Percentiles rank a stretch among this genome's conserved stretches.
Evolutionary conservation across 2,888 invertebrate species (phyloP).

Genomic region (Heliconius hortense): DNA sequence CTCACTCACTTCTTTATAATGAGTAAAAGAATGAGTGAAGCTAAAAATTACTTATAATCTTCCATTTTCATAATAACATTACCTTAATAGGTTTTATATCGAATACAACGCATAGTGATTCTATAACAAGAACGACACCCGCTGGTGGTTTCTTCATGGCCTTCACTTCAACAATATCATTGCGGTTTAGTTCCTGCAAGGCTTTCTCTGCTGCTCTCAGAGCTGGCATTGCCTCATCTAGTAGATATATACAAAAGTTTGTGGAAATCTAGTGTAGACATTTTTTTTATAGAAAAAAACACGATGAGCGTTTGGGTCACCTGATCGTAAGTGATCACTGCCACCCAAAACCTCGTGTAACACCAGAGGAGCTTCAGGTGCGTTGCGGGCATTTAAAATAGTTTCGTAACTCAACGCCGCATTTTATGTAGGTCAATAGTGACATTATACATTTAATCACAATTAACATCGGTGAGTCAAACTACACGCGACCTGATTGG

Average conservation of each 20-base stretch:
- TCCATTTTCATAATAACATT: slow-evolving; percentile 25
- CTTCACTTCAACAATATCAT: slow-evolving; percentile 94
- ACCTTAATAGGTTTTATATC: slow-evolving; percentile 89
- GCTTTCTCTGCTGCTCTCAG: slow-evolving; percentile 92
- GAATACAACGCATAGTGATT: slow-evolving; percentile 92
- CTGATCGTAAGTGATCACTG: background rate
- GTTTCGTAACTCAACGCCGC: too few species aligned
- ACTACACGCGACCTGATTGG: too few species aligned
- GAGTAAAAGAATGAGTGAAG: too few species aligned
- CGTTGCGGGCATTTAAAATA: too few species aligned
- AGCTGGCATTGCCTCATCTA: slow-evolving; percentile 91
- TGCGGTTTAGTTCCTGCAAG: slow-evolving; percentile 93
- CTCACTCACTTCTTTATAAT: too few species aligned
- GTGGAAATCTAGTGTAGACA: background rate
- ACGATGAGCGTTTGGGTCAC: background rate
- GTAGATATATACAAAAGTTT: background rate
- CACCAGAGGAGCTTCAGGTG: too few species aligned
- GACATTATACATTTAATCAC: too few species aligned
- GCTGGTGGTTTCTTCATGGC: slow-evolving; percentile 96
- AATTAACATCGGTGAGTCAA: too few species aligned
- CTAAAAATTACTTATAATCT: background rate
- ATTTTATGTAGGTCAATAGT: too few species aligned
- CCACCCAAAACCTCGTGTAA: too few species aligned
- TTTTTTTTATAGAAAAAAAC: background rate
- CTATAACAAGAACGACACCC: slow-evolving; percentile 91